Evolutionary conservation across 2,888 invertebrate genomes (phyloP).

Genomic region (Vesta saturnalis): DNA sequence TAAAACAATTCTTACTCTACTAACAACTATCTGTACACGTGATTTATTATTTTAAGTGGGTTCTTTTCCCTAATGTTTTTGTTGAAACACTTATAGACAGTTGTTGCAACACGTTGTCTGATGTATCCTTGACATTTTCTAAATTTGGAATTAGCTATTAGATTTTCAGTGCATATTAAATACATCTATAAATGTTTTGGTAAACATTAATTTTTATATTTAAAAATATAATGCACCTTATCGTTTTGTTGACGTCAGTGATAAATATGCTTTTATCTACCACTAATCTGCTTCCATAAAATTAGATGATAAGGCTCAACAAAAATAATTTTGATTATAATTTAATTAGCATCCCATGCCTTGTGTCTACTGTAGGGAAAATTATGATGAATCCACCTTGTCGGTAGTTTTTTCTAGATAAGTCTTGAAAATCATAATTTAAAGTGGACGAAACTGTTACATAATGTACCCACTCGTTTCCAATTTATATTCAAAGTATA

Average conservation of each 20-base stretch:
- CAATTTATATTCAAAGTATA: too few relatives aligned
- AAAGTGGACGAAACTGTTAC: too few relatives aligned
- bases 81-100: neutral
- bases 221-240: neutral
- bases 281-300: conserved; percentile 3
- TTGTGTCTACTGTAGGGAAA: too few relatives aligned
- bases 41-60: conserved; percentile 15
- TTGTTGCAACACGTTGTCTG: neutral
- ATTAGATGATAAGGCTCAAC: neutral
- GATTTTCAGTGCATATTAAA: neutral
- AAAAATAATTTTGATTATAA: neutral
- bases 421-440: too few relatives aligned
- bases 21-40: conserved; percentile 19
- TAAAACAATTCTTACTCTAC: conserved; percentile 22
- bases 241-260: conserved; percentile 4
- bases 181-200: neutral
- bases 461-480: too few relatives aligned
- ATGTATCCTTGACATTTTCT: conserved; percentile 7
- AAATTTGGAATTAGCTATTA: neutral
- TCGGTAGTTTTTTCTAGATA: too few relatives aligned
- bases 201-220: neutral
- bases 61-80: neutral
- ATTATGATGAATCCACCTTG: too few relatives aligned
- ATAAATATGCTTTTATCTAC: neutral
- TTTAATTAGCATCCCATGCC: neutral